A percentile compares a stretch with the other conserved stretches of the same genome.
phyloP scores from a whole-genome alignment of 2,888 invertebrate genomes.

The Neocrepidodera transversa region DNA sequence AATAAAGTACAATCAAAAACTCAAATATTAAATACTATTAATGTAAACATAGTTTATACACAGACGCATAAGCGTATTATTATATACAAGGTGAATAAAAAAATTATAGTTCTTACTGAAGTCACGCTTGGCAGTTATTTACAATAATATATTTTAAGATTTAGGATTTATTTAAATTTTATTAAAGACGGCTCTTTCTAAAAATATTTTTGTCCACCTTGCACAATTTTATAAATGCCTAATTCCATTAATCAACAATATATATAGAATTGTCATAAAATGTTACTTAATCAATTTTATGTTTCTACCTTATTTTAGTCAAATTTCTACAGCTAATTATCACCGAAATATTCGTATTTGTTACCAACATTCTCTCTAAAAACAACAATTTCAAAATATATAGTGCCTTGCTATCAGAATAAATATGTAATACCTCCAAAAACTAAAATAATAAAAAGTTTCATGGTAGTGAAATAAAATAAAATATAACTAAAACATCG shows the following conservation, averaged over 20 bases:
- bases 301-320: conserved; percentile 13
- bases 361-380: background rate
- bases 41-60: conserved; percentile 47
- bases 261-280: conserved; percentile 8
- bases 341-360: background rate
- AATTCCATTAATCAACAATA: conserved; percentile 22
- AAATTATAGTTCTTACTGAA: conserved; percentile 4
- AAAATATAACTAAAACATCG: too few species aligned
- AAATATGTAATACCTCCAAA: too few species aligned
- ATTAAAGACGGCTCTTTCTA: background rate
- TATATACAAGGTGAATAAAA: conserved; percentile 29
- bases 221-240: conserved; percentile 11
- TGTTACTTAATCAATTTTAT: conserved; percentile 5
- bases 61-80: conserved; percentile 42
- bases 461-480: too few species aligned
- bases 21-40: conserved; percentile 44
- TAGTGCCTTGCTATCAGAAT: too few species aligned
- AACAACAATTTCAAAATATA: too few species aligned
- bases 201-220: conserved; percentile 23
- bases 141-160: background rate
- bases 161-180: too few species aligned
- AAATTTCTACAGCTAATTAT: background rate
- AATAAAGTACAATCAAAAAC: conserved; percentile 30
- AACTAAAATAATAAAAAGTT: too few species aligned
- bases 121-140: background rate